These are phyloP conservation scores for Climacteris rufus DNA, from an alignment of 2,113 vertebrate species.

Conservation along the genomic window DNA sequence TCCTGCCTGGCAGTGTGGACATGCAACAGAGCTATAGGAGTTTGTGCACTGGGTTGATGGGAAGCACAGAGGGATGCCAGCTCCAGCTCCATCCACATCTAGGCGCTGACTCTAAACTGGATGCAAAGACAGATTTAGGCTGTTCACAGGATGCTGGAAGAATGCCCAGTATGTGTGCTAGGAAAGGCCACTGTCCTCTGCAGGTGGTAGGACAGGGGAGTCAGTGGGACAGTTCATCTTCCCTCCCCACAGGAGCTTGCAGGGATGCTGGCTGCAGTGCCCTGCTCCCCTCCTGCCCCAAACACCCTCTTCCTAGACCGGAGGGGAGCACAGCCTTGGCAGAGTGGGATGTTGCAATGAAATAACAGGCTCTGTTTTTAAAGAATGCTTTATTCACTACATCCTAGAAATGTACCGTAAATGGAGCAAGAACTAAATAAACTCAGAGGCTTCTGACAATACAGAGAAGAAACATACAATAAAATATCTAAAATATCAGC, in stretches of 20 bases:
- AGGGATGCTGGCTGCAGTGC: neutral
- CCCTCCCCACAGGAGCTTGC: accelerated
- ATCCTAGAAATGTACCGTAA: constrained; percentile 71
- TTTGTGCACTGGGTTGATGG: neutral
- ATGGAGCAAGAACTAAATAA: constrained; percentile 71
- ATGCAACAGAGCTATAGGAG: neutral
- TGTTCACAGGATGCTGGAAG: neutral
- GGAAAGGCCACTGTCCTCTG: neutral
- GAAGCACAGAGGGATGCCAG: neutral
- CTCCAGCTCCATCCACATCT: neutral
- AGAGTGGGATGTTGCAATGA: neutral
- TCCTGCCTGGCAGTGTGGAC: neutral
- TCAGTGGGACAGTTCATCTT: neutral
- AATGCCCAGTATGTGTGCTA: accelerated
- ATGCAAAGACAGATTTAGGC: neutral
- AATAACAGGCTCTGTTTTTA: constrained; percentile 46
- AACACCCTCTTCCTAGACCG: neutral
- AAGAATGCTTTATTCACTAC: constrained; percentile 82
- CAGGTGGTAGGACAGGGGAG: neutral
- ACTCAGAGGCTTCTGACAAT: constrained; percentile 64
- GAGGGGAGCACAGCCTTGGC: neutral
- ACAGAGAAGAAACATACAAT: constrained; percentile 66
- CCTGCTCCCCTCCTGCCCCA: neutral
- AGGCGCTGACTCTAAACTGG: neutral
- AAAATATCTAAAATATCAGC: constrained; percentile 70